Evolutionary conservation across 2,113 vertebrate species (phyloP), one percentile per base, ranked within the genome.

Genomic region (Pterocles burchelli): DNA sequence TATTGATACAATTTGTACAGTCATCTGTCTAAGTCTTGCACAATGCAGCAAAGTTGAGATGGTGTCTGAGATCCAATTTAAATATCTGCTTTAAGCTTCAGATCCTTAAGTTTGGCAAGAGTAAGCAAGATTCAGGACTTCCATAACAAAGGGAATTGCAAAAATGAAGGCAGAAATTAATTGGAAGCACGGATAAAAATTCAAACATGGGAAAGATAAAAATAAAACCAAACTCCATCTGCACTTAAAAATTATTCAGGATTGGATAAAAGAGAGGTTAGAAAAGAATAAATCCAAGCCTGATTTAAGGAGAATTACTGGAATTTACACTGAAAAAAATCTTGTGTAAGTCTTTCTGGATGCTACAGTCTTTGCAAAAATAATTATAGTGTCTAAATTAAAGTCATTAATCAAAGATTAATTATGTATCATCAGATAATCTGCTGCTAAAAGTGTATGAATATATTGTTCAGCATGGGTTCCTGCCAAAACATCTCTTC

Each of bases 351-450:
- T 72, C 24, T 61, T 73, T 83, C 28, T 85, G 46, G 55, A 61
- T 83, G 22, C 79, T 91, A 34, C 12, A 48, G 25, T 80, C 26
- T 85, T 73, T 76, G 22, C 11, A 88, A 88, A 92, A 80, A 79
- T 85, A 90, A 77, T 71, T 79, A 17, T 61, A 31, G 10, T 72
- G 15, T 76, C 55, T 88, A 83, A 91, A 95, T 89, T 93, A 57
- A 93, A 91, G 31, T 58, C 26, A 85, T 93, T 86, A 88, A 58
- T 93, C 67, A 90, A 65, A 71, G n/a, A 65, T 90, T 85, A 96
- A 93, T 85, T 91, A 88, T 83, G 34, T 89, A 36, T 78, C 66
- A 65, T 82, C 26, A 90, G 54, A 76, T 83, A 85, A 43, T 66
- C 29, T 96, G 49, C 45, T 88, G 33, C 46, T 93, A 36, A 33